phyloP scores from a whole-genome alignment of 64 coral and sea anemone species.

The Astreopora myriophthalma region DNA sequence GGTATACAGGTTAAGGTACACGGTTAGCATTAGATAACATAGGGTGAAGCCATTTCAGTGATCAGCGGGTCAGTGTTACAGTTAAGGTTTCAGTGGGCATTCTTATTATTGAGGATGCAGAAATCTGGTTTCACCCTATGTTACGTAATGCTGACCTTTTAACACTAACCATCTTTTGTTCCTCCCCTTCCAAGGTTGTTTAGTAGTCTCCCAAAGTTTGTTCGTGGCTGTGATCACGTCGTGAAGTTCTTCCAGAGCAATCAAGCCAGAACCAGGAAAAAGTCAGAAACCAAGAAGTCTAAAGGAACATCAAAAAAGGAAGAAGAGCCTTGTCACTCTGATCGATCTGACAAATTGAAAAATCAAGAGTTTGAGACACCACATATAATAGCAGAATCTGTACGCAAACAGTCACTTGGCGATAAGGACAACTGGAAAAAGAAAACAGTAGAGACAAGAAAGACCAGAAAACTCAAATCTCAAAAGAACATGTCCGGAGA shows the following conservation, averaged over 20 bases:
- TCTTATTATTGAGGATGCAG: no score
- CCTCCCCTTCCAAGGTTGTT: conserved; percentile 46
- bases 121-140: no score
- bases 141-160: no score
- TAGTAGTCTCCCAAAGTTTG: conserved; percentile 79
- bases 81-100: no score
- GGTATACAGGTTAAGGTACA: no score
- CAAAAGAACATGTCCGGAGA: neutral
- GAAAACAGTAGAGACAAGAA: conserved; percentile 19
- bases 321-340: no score
- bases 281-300: conserved; percentile 37
- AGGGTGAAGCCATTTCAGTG: no score
- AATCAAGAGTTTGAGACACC: conserved; percentile 43
- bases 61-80: no score
- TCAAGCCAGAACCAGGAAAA: conserved; percentile 14
- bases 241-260: conserved; percentile 79
- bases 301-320: conserved; percentile 49
- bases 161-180: neutral
- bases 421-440: conserved; percentile 39
- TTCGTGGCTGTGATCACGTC: conserved; percentile 91
- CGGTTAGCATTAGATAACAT: no score
- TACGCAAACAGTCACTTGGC: conserved; percentile 18
- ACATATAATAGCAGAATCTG: conserved; percentile 16
- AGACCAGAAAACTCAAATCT: conserved; percentile 20
- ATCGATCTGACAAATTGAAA: conserved; percentile 11